These are phyloP conservation scores for Noctua comes DNA, from an alignment of 2,888 invertebrate species.

Conservation along the genomic window DNA sequence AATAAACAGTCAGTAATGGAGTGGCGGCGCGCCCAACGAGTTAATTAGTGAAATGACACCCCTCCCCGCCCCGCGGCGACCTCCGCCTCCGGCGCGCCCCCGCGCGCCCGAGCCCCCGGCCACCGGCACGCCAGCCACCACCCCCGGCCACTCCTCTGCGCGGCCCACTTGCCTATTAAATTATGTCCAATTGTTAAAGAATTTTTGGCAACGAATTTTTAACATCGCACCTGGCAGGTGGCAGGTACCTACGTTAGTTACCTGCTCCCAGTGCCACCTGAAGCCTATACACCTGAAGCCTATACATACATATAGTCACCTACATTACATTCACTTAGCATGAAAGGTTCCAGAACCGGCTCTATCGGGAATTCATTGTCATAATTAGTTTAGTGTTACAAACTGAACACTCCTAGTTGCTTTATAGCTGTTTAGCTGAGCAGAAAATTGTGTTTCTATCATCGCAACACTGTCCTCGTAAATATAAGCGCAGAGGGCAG, in stretches of 20 bases:
- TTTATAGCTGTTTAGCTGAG: not conserved
- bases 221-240: conserved; percentile 18
- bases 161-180: conserved; percentile 60
- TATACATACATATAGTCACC: not conserved
- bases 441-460: not conserved
- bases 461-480: not conserved
- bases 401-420: not conserved
- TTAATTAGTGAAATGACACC: conserved; percentile 84
- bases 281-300: not conserved
- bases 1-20: conserved; percentile 88
- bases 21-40: conserved; percentile 83
- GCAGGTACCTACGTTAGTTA: not conserved
- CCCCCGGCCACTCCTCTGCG: conserved; percentile 62
- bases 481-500: not conserved
- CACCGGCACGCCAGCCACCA: conserved; percentile 45
- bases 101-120: conserved; percentile 9
- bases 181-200: conserved; percentile 61
- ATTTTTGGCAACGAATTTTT: conserved; percentile 60
- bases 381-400: conserved; percentile 6
- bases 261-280: not conserved
- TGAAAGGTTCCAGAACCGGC: conserved; percentile 2
- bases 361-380: conserved; percentile 19
- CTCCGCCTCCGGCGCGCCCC: conserved; percentile 49
- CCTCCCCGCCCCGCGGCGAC: conserved; percentile 46
- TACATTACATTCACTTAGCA: not conserved